Base-by-base conservation (phyloP, 2,797 vertebrate genomes). In the Pseudochirops corinnae region DNA sequence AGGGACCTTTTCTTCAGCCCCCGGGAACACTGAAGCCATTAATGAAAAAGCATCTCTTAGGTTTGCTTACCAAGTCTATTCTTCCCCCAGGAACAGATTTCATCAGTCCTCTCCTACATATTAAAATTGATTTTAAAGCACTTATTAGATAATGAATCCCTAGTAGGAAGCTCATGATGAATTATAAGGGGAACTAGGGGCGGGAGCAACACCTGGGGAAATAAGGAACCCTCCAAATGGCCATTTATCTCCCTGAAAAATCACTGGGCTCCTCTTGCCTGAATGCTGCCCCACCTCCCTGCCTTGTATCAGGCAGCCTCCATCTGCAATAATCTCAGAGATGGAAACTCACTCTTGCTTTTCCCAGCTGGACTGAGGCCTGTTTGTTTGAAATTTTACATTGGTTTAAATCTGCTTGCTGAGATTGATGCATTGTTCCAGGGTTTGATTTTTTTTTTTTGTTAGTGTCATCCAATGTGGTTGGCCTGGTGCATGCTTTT, bases 401-500 rank as follows among this genome's bases (percentile, higher is more conserved):
- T 55, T 93, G 74, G 5, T 95, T 96, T 92, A 29, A 55, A 90
- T 91, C 94, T 16, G 56, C 96, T 92, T 92, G 87, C 67, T 87
- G 93, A 95, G 96, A 94, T 90, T 53, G 1, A 62, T 92, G 62
- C 0, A 0, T 29, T 3, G 29, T 33, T 24, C 39, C 74, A 21
- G 1, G 0, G 92, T 56, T 29, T 91, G 26, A 46, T 94, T 13
- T 6, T 95, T 95, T 97, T 98, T 95, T 95, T 9, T 39, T 26
- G 24, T 91, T 55, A 90, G 91, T 3, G 1, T 95, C 96, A n/a
- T 95, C 0, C 0, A 13, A 93, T 0, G 90, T 97, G 91, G 31
- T 93, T 95, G 97, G 57, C 0, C 18, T 82, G 3, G 29, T 92
- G 97, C 97, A 96, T 97, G 98, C 55, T 96, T 95, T 91, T 92